Evolutionary conservation across 2,888 invertebrate species (phyloP).

Genomic region (Drosophila phalerata): DNA sequence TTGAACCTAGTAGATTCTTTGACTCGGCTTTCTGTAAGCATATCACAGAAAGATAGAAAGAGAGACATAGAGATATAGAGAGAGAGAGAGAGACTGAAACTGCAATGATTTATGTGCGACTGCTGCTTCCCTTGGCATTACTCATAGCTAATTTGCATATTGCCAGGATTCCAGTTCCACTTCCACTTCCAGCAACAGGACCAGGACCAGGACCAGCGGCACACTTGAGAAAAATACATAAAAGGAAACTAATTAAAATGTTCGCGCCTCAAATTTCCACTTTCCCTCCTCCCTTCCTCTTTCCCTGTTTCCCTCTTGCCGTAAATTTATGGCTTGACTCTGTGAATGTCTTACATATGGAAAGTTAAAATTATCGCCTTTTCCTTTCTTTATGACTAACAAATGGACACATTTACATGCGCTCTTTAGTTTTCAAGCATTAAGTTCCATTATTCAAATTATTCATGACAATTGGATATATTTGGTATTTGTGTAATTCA

Average conservation of each 20-base stretch:
- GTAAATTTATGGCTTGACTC: slow-evolving; percentile 58
- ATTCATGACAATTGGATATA: slow-evolving; percentile 59
- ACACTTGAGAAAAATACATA: slow-evolving; percentile 68
- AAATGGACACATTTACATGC: slow-evolving; percentile 75
- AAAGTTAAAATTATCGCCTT: slow-evolving; percentile 35
- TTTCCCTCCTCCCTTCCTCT: slow-evolving; percentile 31
- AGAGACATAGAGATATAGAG: neutral
- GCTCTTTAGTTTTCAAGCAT: slow-evolving; percentile 28
- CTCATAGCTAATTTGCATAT: slow-evolving; percentile 73
- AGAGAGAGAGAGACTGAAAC: slow-evolving; percentile 23
- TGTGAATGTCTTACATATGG: slow-evolving; percentile 75
- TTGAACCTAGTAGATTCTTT: slow-evolving; percentile 18
- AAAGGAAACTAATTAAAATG: slow-evolving; percentile 84
- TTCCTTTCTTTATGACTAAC: slow-evolving; percentile 56
- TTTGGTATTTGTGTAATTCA: slow-evolving; percentile 8
- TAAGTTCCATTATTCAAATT: slow-evolving; percentile 46
- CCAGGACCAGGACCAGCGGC: slow-evolving; percentile 37
- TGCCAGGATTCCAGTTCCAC: slow-evolving; percentile 27
- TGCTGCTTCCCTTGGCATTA: slow-evolving; percentile 44
- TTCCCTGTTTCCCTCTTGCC: slow-evolving; percentile 21
- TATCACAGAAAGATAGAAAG: neutral
- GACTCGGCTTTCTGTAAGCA: neutral
- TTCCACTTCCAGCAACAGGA: neutral
- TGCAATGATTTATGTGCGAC: slow-evolving; percentile 71
- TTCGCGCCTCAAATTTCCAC: slow-evolving; percentile 81